Percentiles rank a stretch among this genome's conserved stretches.
phyloP scores from a whole-genome alignment of 2,797 vertebrate species.

The Trematomus bernacchii region DNA sequence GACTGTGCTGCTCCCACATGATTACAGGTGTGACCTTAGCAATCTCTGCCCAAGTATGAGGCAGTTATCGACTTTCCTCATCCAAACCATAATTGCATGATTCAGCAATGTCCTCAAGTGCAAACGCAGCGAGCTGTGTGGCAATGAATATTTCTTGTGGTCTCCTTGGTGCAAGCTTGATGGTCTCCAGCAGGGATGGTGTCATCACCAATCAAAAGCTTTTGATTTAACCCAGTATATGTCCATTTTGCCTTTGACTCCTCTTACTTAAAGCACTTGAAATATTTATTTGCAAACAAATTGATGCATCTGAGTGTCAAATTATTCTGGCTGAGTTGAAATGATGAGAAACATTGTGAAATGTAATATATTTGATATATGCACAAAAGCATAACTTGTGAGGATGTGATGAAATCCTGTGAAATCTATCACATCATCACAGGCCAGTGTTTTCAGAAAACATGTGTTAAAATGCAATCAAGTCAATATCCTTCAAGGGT shows the following conservation, averaged over 20 bases:
- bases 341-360: slow-evolving; percentile 50
- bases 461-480: slow-evolving; percentile 37
- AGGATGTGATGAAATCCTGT: slow-evolving; percentile 61
- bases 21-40: slow-evolving; percentile 82
- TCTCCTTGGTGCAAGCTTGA: slow-evolving; percentile 17
- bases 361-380: slow-evolving; percentile 44
- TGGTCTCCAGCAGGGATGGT: slow-evolving; percentile 36
- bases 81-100: slow-evolving; percentile 78
- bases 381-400: slow-evolving; percentile 45
- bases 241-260: slow-evolving; percentile 53
- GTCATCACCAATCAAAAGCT: slow-evolving; percentile 47
- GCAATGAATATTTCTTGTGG: slow-evolving; percentile 61
- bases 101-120: slow-evolving; percentile 77
- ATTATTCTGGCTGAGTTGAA: slow-evolving; percentile 32
- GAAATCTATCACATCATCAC: slow-evolving; percentile 51
- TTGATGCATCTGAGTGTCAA: slow-evolving; percentile 18
- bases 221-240: slow-evolving; percentile 59
- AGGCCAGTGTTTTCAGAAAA: slow-evolving; percentile 18
- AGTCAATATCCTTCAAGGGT: slow-evolving; percentile 39
- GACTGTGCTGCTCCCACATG: slow-evolving; percentile 76
- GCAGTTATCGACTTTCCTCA: slow-evolving; percentile 72
- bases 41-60: slow-evolving; percentile 57
- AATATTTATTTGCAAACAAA: slow-evolving; percentile 60
- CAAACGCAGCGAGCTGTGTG: slow-evolving; percentile 60
- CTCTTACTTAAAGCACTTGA: slow-evolving; percentile 45